phyloP scores from a whole-genome alignment of 1,140 invertebrate species.

The Harpegnathos saltator region DNA sequence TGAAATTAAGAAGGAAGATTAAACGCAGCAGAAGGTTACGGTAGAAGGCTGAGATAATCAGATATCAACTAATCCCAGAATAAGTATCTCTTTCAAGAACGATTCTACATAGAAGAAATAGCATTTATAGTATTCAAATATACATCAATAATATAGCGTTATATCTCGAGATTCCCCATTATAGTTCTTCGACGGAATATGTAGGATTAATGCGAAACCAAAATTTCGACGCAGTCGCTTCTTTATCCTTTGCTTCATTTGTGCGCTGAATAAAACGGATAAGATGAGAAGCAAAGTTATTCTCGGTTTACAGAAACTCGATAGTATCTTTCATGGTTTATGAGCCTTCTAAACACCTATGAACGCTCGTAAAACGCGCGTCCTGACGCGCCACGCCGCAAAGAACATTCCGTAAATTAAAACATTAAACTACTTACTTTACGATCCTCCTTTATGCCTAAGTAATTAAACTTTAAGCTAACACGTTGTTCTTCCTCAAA shows the following conservation, averaged over 20 bases:
- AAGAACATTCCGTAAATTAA: conserved; percentile 23
- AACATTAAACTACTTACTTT: neutral
- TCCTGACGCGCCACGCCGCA: neutral
- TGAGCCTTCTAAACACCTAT: neutral
- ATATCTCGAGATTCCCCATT: no score
- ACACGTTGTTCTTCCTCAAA: conserved; percentile 7
- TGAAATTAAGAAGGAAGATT: no score
- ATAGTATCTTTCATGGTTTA: neutral
- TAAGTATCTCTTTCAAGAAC: no score
- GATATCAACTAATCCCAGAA: no score
- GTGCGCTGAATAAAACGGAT: neutral
- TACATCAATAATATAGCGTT: no score
- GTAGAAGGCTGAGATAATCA: no score
- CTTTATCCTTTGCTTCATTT: conserved; percentile 16
- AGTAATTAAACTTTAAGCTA: neutral
- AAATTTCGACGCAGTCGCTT: no score
- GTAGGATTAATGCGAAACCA: no score
- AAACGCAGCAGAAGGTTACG: no score
- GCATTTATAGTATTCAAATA: no score
- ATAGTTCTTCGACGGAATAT: no score
- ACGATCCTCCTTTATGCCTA: neutral
- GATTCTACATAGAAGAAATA: no score
- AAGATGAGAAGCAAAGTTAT: neutral
- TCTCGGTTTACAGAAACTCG: neutral
- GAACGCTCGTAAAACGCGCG: neutral